Conservation (phyloP, 2,797 vertebrate species). For the Tiaroga cobitis region DNA sequence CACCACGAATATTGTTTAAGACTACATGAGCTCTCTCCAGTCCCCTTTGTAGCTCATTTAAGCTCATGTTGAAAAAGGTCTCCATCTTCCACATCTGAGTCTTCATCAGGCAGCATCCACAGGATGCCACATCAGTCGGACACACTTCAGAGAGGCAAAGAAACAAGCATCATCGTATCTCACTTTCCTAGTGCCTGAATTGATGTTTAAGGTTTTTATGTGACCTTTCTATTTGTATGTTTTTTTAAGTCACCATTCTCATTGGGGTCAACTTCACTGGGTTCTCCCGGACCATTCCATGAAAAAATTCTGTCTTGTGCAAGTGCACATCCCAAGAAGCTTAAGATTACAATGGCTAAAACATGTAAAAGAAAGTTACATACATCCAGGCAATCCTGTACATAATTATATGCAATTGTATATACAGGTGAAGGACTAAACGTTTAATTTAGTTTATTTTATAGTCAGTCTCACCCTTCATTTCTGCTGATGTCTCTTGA, state of each 20-base stretch:
- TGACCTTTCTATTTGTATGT: neutral
- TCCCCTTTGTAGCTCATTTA: slow-evolving; percentile 26
- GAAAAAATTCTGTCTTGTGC: slow-evolving; percentile 17
- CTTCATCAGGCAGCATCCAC: slow-evolving; percentile 79
- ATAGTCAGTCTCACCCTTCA: slow-evolving; percentile 75
- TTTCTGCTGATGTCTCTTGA: slow-evolving; percentile 55
- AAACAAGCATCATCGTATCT: neutral
- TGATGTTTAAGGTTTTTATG: neutral
- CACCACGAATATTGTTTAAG: slow-evolving; percentile 69
- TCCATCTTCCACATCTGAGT: slow-evolving; percentile 64
- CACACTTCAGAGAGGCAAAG: slow-evolving; percentile 66
- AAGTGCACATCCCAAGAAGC: slow-evolving; percentile 65
- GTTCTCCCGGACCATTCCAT: slow-evolving; percentile 49
- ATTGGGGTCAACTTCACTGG: neutral
- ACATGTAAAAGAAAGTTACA: slow-evolving; percentile 24
- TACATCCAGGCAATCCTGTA: neutral
- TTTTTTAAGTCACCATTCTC: slow-evolving; percentile 62
- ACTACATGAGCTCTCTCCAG: slow-evolving; percentile 54
- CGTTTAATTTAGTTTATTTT: neutral
- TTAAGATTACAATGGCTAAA: slow-evolving; percentile 69
- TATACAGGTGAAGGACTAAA: neutral
- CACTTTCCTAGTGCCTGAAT: too few species aligned
- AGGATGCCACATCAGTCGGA: slow-evolving; percentile 61
- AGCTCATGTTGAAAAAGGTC: slow-evolving; percentile 63
- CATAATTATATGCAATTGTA: neutral